A percentile compares a stretch with the other conserved stretches of the same genome.
Conservation (phyloP, 1,140 invertebrate genomes). For the Eubasilissa regina region DNA sequence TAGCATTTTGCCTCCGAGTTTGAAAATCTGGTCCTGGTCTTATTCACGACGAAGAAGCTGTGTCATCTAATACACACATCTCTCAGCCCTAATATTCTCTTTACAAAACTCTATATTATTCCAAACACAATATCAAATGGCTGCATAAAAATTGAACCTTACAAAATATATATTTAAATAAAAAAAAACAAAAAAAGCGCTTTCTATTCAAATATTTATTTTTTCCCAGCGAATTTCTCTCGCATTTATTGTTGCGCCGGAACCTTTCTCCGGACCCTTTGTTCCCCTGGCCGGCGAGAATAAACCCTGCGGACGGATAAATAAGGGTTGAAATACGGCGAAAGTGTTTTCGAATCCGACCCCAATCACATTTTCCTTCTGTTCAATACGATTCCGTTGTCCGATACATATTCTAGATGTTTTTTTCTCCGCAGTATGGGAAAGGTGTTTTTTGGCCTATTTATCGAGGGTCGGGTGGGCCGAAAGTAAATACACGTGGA, state of each 20-base stretch:
- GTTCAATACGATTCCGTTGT: conserved; percentile 30
- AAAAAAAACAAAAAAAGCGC: conserved; percentile 10
- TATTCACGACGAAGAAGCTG: too few species aligned
- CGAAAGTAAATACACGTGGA: neutral
- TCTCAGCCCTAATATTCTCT: too few species aligned
- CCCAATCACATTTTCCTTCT: conserved; percentile 43
- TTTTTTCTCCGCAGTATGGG: conserved; percentile 51
- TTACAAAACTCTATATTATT: neutral
- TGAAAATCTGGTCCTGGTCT: too few species aligned
- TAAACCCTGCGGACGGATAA: neutral
- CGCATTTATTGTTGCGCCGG: conserved; percentile 9
- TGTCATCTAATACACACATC: too few species aligned
- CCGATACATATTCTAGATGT: conserved; percentile 41
- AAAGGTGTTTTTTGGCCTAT: conserved; percentile 51
- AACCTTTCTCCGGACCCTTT: conserved; percentile 48
- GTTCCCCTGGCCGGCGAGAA: conserved; percentile 20
- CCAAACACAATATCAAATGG: neutral
- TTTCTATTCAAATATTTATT: conserved; percentile 40
- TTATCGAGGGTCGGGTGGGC: conserved; percentile 8
- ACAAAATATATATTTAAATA: conserved; percentile 1
- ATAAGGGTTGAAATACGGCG: conserved; percentile 17
- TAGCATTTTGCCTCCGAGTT: too few species aligned
- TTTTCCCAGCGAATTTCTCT: conserved; percentile 42
- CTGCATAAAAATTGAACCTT: neutral
- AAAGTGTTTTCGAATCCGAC: neutral